Conservation (phyloP, 2,888 invertebrate species). For the Andrena minutula region DNA sequence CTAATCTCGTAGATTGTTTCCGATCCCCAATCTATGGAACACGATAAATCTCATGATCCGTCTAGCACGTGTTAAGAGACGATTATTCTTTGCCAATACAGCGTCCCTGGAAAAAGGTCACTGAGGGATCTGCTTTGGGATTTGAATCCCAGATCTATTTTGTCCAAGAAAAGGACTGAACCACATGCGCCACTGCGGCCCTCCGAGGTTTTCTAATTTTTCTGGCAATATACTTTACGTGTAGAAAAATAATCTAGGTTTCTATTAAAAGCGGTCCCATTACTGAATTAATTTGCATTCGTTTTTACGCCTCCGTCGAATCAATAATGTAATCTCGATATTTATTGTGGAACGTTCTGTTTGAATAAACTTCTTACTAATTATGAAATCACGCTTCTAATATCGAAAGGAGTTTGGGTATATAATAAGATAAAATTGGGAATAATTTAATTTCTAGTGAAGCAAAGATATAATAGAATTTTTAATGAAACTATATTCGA, state of each 20-base stretch:
- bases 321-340: background rate
- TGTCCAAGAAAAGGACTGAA: background rate
- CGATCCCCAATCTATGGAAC: background rate
- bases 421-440: too few relatives aligned
- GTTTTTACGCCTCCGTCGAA: background rate
- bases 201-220: background rate
- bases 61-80: slow-evolving; percentile 6
- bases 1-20: background rate
- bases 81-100: slow-evolving; percentile 21
- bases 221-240: background rate
- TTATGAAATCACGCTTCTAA: background rate
- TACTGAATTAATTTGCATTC: background rate
- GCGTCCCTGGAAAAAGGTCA: background rate
- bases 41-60: background rate
- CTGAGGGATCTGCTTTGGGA: background rate
- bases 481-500: too few relatives aligned
- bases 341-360: background rate
- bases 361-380: background rate
- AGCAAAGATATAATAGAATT: too few relatives aligned
- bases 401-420: background rate
- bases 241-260: background rate
- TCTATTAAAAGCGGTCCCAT: background rate
- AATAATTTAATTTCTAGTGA: too few relatives aligned
- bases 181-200: background rate
- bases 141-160: slow-evolving; percentile 11